Evolutionary conservation across 2,797 vertebrate genomes (phyloP).

Genomic region (Smutsia gigantea): DNA sequence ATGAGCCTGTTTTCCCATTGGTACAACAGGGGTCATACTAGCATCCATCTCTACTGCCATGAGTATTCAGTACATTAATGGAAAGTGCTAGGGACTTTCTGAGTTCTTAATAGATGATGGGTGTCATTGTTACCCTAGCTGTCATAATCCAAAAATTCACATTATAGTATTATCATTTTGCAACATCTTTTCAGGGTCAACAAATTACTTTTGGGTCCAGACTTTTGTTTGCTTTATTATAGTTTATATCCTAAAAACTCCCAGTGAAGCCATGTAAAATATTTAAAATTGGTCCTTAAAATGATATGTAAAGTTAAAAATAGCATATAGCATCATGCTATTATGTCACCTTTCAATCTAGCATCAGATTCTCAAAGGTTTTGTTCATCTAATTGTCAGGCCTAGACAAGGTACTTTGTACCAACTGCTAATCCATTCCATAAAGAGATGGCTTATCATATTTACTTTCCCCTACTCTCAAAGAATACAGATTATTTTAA

Average conservation of each 20-base stretch:
- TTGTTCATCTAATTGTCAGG: slow-evolving; percentile 17
- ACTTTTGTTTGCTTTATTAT: slow-evolving; percentile 27
- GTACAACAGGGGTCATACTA: neutral
- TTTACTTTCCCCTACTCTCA: neutral
- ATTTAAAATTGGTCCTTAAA: slow-evolving; percentile 22
- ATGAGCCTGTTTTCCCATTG: neutral
- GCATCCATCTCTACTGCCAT: neutral
- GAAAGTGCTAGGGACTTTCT: neutral
- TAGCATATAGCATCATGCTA: neutral
- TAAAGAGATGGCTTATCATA: slow-evolving; percentile 39
- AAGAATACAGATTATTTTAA: slow-evolving; percentile 60
- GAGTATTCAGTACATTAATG: neutral
- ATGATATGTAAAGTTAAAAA: neutral
- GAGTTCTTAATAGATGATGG: slow-evolving; percentile 19
- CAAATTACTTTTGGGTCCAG: slow-evolving; percentile 28
- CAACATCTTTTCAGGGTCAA: slow-evolving; percentile 48
- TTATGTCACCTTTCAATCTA: slow-evolving; percentile 22
- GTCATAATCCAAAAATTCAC: slow-evolving; percentile 40
- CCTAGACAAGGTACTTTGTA: neutral
- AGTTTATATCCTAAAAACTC: slow-evolving; percentile 29
- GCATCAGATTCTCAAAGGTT: slow-evolving; percentile 47
- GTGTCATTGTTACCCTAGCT: neutral
- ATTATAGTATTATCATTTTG: slow-evolving; percentile 29
- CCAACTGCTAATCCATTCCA: neutral
- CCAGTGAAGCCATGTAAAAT: slow-evolving; percentile 44